Evolutionary conservation across 2,888 invertebrate genomes (phyloP), one percentile per base, ranked within the genome.

Genomic region (Scotopteryx bipunctaria): DNA sequence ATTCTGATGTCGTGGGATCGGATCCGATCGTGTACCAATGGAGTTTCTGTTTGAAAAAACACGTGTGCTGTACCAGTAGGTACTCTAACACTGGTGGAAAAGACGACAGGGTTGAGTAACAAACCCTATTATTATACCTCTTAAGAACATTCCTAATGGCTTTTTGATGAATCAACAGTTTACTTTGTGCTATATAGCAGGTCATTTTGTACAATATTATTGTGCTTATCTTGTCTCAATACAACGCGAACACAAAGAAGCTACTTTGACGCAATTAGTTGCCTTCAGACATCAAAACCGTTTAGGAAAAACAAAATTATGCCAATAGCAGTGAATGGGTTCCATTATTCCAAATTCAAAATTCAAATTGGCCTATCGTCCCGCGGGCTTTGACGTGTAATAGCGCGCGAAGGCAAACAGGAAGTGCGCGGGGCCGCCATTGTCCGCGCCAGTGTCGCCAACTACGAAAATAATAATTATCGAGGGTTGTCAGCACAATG

Each of bases 401-500:
- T 88, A 88, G 89, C 87, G 88, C 89, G 89, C 88, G 86, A 89
- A 84, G 73, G 86, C 83, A 89, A 88, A 88, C 89, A 89, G 89
- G 89, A 89, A 89, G 81, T 78, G 82, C 79, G 81, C 76, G 76
- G 83, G 79, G 78, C 69, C 50, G 69, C 73, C 79, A 88, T 89
- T 87, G 88, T 88, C 74, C 79, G 78, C 64, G 64, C 71, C 86
- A 81, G 86, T 88, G 89, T 90, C 87, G 86, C 88, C 86, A 87
- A 86, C 86, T 87, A 87, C 83, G 83, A 89, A 88, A 89, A 90
- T 89, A 88, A 89, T 89, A 88, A 90, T 89, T 89, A 89, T 86
- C 83, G 79, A 78, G 89, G 88, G 89, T 71, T 82, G 82, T 73
- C 71, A 73, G 63, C 66, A 86, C 85, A 86, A 88, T 84, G 59